Percentiles rank a stretch among this genome's conserved stretches.
Evolutionary conservation across 2,797 vertebrate species (phyloP).

Genomic region (Gastrophryne carolinensis): DNA sequence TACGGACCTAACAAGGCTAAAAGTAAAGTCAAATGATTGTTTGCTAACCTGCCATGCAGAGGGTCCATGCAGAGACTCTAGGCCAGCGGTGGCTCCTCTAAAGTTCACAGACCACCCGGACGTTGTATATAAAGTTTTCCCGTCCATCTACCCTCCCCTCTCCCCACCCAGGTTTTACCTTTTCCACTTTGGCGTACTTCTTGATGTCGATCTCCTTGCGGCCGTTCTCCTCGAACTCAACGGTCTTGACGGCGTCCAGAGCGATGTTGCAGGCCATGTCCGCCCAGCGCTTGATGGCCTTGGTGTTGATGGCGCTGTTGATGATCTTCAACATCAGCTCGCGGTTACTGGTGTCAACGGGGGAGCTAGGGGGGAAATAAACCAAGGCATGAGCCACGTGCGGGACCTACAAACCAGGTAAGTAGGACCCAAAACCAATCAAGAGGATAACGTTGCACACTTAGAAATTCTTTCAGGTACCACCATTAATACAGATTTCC

Average conservation of each 20-base stretch:
- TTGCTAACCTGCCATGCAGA: too few relatives aligned
- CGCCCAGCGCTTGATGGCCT: constrained; percentile 86
- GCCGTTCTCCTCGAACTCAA: constrained; percentile 88
- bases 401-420: neutral
- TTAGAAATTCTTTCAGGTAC: neutral
- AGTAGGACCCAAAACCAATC: neutral
- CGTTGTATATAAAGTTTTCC: too few relatives aligned
- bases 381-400: too few relatives aligned
- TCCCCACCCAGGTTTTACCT: constrained; percentile 68
- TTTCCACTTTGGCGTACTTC: constrained; percentile 93
- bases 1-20: too few relatives aligned
- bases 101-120: too few relatives aligned
- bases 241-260: constrained; percentile 85
- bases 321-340: constrained; percentile 91
- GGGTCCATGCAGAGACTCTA: too few relatives aligned
- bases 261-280: constrained; percentile 88
- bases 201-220: constrained; percentile 95
- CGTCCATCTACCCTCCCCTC: too few relatives aligned
- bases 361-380: constrained; percentile 68
- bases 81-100: too few relatives aligned
- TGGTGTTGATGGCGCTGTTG: constrained; percentile 90
- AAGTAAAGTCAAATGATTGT: too few relatives aligned
- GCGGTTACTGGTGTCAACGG: constrained; percentile 80
- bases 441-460: too few relatives aligned
- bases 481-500: too few relatives aligned